A percentile compares a stretch with the other conserved stretches of the same genome.
These are phyloP conservation scores for Bursaphelenchus okinawaensis DNA, from an alignment of 2,888 invertebrate genomes.

Conservation along the genomic window DNA sequence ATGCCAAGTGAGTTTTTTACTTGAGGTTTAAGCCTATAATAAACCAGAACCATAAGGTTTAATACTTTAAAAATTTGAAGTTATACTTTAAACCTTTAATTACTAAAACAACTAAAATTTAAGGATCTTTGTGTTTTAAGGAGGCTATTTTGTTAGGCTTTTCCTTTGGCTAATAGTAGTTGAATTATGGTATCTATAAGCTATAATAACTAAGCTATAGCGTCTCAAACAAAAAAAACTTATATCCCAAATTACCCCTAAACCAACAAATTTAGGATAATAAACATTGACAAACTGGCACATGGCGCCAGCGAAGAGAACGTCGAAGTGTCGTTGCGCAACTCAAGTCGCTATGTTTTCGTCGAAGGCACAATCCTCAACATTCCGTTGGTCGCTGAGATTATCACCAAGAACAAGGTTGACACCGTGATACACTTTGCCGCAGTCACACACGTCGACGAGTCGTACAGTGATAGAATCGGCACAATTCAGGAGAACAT, in stretches of 20 bases:
- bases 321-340: conserved; percentile 24
- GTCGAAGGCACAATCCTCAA: conserved; percentile 46
- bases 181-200: too few relatives aligned
- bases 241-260: background rate
- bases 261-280: conserved; percentile 36
- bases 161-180: too few relatives aligned
- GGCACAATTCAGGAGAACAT: conserved; percentile 56
- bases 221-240: too few relatives aligned
- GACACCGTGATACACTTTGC: conserved; percentile 56
- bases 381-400: conserved; percentile 33
- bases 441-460: conserved; percentile 57
- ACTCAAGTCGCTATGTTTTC: conserved; percentile 45
- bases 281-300: conserved; percentile 54
- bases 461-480: conserved; percentile 54
- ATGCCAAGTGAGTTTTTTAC: conserved; percentile 38
- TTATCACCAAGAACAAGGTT: conserved; percentile 41
- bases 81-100: too few relatives aligned
- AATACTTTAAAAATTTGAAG: too few relatives aligned
- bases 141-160: too few relatives aligned
- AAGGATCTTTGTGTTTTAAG: too few relatives aligned
- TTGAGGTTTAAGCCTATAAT: too few relatives aligned
- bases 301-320: conserved; percentile 44
- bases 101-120: too few relatives aligned
- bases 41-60: too few relatives aligned
- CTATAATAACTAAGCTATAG: too few relatives aligned